These are phyloP conservation scores for Flexamia atlantica DNA, from an alignment of 2,888 invertebrate genomes.

Conservation along the genomic window DNA sequence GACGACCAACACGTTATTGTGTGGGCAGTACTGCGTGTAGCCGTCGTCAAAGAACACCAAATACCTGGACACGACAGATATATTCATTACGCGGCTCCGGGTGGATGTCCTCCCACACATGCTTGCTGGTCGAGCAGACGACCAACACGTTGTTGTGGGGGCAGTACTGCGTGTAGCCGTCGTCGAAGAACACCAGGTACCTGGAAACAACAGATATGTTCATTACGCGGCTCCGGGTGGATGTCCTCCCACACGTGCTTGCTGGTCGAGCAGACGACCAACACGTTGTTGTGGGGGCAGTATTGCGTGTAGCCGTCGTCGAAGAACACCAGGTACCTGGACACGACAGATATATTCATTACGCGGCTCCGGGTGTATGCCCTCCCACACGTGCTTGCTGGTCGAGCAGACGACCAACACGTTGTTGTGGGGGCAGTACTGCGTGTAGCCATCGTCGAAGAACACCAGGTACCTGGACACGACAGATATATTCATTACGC, in stretches of 20 bases:
- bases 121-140: slow-evolving; percentile 82
- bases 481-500: slow-evolving; percentile 71
- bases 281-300: slow-evolving; percentile 83
- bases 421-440: slow-evolving; percentile 86
- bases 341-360: slow-evolving; percentile 71
- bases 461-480: slow-evolving; percentile 88
- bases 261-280: slow-evolving; percentile 83
- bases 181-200: slow-evolving; percentile 95
- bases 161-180: slow-evolving; percentile 94
- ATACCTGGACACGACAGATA: slow-evolving; percentile 78
- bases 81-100: slow-evolving; percentile 82
- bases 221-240: slow-evolving; percentile 85
- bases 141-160: slow-evolving; percentile 82
- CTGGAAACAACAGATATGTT: slow-evolving; percentile 73
- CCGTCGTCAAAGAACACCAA: slow-evolving; percentile 96
- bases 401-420: slow-evolving; percentile 84
- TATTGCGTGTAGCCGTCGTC: slow-evolving; percentile 96
- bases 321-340: slow-evolving; percentile 80
- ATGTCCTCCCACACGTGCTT: slow-evolving; percentile 93
- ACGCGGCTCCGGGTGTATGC: slow-evolving; percentile 88
- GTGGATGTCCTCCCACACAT: slow-evolving; percentile 95
- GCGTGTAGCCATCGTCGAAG: slow-evolving; percentile 95
- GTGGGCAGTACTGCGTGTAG: slow-evolving; percentile 90
- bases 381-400: slow-evolving; percentile 91
- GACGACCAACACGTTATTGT: slow-evolving; percentile 83